Base-by-base conservation (phyloP, 2,888 invertebrate genomes). In the Baronia brevicornis region DNA sequence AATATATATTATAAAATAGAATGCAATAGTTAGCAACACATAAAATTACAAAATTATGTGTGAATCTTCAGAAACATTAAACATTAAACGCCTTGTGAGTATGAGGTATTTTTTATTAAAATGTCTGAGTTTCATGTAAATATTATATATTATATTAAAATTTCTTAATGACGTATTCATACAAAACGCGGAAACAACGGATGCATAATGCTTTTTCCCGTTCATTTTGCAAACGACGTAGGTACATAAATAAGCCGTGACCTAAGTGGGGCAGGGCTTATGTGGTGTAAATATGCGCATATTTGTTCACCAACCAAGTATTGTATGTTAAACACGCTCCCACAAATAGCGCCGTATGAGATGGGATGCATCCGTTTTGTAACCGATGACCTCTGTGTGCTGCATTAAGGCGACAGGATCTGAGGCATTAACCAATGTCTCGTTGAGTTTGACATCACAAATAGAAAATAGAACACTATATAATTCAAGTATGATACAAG, bases 241-340 rank as follows among this genome's bases (percentile, higher is more conserved):
- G 51, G 51, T 48, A 46, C 38, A 37, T 44, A 43, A 43, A 34
- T 41, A 53, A 56, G 49, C 48, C 47, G 44, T 36, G 45, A 47
- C 44, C 46, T 44, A 56, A 58, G 51, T 53, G 51, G 50, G 54
- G 47, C 44, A 50, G 44, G 36, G 33, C 46, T 39, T 33, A 37
- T 44, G 46, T 49, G 40, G 46, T 45, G 50, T 71, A 66, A 77
- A 70, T 73, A 80, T 79, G 73, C 68, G 69, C 77, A 75, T 74
- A 67, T 59, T 60, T 59, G 49, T 59, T 51, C 54, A 27, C 9
- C n/a, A n/a, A n/a, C n/a, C n/a, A 17, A 46, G 51, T 51, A 74
- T 77, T 77, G 74, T 77, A 72, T 77, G 74, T 57, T 58, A 74
- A 74, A 60, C 53, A 43, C 39, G 53, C 41, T 50, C n/a, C 46